These are phyloP conservation scores for Aphis gossypii DNA, from an alignment of 1,140 invertebrate genomes.

Conservation along the genomic window DNA sequence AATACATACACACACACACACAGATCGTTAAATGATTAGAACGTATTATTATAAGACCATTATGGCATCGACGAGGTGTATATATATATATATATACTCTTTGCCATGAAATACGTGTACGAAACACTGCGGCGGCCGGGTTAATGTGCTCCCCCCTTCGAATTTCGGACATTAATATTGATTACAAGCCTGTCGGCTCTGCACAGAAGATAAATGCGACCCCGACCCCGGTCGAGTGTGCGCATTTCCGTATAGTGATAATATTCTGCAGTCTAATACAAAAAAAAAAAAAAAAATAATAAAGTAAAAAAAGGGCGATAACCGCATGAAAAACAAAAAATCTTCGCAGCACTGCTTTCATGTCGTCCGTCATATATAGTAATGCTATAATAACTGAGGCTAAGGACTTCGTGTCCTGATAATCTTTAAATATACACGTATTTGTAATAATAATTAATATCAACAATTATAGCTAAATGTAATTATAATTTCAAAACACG, in stretches of 20 bases:
- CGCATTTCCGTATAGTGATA: background rate
- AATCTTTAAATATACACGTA: no score
- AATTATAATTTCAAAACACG: background rate
- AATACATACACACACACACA: background rate
- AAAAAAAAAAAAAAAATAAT: background rate
- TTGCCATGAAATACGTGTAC: background rate
- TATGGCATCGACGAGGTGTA: background rate
- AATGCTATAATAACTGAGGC: no score
- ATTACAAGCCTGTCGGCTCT: background rate
- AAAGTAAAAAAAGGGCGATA: background rate
- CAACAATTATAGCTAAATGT: background rate
- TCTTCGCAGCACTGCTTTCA: background rate
- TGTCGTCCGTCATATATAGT: no score
- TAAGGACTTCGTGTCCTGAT: no score
- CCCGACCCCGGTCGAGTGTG: background rate
- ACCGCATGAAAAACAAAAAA: background rate
- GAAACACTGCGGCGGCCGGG: background rate
- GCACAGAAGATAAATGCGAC: background rate
- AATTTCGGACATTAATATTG: constrained; percentile 17
- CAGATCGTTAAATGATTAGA: background rate
- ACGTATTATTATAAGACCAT: constrained; percentile 29
- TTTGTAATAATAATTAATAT: background rate
- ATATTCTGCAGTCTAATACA: background rate
- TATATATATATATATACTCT: background rate
- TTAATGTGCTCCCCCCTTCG: background rate